Evolutionary conservation across 2,113 vertebrate species (phyloP).

Genomic region (Hippocampus zosterae): DNA sequence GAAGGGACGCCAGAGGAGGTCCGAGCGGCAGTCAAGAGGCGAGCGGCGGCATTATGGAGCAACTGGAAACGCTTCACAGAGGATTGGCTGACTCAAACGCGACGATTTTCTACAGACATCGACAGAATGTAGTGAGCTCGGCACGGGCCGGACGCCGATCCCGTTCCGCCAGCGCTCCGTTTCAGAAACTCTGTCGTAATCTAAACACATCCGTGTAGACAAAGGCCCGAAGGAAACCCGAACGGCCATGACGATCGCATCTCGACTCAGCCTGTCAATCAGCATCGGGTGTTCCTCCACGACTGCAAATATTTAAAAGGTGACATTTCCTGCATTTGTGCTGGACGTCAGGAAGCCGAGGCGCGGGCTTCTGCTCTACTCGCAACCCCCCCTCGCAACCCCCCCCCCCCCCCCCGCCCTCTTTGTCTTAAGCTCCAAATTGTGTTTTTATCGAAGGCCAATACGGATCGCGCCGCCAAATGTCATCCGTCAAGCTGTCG

Average conservation of each 20-base stretch:
- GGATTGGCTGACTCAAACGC: no score
- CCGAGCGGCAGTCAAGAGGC: no score
- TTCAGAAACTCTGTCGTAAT: not conserved
- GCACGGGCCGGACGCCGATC: no score
- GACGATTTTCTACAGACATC: no score
- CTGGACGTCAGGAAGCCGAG: not conserved
- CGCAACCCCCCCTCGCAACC: no score
- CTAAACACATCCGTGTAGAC: not conserved
- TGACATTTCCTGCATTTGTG: slow-evolving; percentile 10
- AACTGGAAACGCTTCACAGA: no score
- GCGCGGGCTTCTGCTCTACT: not conserved
- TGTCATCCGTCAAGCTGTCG: slow-evolving; percentile 77
- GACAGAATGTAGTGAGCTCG: no score
- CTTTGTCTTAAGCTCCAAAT: slow-evolving; percentile 66
- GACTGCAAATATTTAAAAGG: slow-evolving; percentile 2
- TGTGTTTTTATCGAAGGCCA: slow-evolving; percentile 71
- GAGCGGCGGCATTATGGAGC: no score
- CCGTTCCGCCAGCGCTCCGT: not conserved
- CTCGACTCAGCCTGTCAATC: not conserved
- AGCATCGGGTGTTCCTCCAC: not conserved
- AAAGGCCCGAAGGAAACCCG: slow-evolving; percentile 6
- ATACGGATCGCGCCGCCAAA: slow-evolving; percentile 71
- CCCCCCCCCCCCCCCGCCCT: not conserved
- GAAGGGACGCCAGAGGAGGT: no score
- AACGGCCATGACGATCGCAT: not conserved